These are phyloP conservation scores for Drosophila mayaguana DNA, from an alignment of 2,888 invertebrate genomes.

Conservation along the genomic window DNA sequence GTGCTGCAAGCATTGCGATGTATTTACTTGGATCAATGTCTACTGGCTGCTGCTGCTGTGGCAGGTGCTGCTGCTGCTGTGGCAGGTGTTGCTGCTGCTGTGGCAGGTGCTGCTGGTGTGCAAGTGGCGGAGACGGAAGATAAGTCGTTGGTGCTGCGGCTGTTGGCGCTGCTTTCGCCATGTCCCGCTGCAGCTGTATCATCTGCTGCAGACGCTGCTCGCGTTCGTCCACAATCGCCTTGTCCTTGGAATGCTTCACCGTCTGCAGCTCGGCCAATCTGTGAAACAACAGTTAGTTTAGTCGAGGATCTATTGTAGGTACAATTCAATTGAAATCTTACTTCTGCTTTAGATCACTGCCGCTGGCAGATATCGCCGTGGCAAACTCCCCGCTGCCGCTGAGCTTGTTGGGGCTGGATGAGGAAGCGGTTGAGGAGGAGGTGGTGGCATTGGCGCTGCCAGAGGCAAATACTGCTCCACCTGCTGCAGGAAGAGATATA, in stretches of 20 bases:
- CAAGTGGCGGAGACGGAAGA: conserved; percentile 25
- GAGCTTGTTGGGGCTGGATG: conserved; percentile 42
- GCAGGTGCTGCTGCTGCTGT: conserved; percentile 1
- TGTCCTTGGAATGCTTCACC: conserved; percentile 91
- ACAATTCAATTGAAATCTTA: conserved; percentile 37
- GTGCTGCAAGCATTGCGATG: too few species aligned
- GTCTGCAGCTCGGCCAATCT: conserved; percentile 89
- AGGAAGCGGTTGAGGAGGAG: conserved; percentile 11
- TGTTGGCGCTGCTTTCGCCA: conserved; percentile 88
- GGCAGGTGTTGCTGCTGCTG: conserved; percentile 8
- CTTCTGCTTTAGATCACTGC: conserved; percentile 82
- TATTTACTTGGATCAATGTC: conserved; percentile 90
- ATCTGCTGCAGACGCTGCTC: conserved; percentile 91
- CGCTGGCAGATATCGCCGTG: conserved; percentile 42
- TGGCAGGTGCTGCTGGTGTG: background rate
- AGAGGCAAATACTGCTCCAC: conserved; percentile 7
- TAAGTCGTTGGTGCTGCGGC: conserved; percentile 11
- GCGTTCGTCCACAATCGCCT: conserved; percentile 90
- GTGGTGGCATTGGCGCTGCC: conserved; percentile 12
- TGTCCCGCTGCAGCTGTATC: conserved; percentile 90
- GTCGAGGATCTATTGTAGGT: background rate
- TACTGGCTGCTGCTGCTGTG: conserved; percentile 84
- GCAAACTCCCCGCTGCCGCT: conserved; percentile 46
- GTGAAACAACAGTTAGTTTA: background rate
- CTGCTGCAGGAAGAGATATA: conserved; percentile 14